phyloP scores from a whole-genome alignment of 2,113 vertebrate genomes.

The Cepphus grylle region DNA sequence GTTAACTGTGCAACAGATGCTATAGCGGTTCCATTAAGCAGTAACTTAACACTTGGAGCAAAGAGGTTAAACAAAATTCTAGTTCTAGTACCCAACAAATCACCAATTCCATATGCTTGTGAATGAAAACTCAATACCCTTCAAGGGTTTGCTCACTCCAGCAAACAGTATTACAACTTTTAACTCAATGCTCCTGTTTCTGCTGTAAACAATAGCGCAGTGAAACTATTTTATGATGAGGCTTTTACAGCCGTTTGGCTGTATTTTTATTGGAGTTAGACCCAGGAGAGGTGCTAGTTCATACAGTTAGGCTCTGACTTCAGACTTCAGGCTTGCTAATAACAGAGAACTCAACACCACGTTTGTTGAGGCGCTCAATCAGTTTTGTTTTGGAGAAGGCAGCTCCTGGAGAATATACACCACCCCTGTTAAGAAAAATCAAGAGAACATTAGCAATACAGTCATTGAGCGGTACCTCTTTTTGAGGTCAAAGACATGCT shows the following conservation, averaged over 20 bases:
- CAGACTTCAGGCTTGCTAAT: constrained; percentile 77
- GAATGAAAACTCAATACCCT: neutral
- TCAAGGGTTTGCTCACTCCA: neutral
- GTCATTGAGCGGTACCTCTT: neutral
- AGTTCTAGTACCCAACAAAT: neutral
- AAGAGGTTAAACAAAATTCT: neutral
- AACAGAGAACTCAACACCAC: constrained; percentile 89
- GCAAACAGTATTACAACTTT: neutral
- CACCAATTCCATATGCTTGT: neutral
- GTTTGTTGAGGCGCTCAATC: constrained; percentile 87
- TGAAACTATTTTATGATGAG: neutral
- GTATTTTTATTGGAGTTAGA: constrained; percentile 19
- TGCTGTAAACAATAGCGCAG: constrained; percentile 1
- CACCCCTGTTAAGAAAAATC: constrained; percentile 79
- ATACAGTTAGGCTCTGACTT: neutral
- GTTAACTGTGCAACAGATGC: neutral
- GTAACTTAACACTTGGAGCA: neutral
- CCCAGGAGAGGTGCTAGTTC: constrained; percentile 28
- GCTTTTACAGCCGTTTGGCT: neutral
- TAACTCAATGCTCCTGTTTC: neutral
- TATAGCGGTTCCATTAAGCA: neutral
- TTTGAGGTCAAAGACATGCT: neutral
- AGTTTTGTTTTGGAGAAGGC: constrained; percentile 88
- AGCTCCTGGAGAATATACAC: constrained; percentile 91
- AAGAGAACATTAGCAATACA: neutral